These are phyloP conservation scores for Brachionus rubens DNA, from an alignment of 1,140 invertebrate genomes.

Conservation along the genomic window DNA sequence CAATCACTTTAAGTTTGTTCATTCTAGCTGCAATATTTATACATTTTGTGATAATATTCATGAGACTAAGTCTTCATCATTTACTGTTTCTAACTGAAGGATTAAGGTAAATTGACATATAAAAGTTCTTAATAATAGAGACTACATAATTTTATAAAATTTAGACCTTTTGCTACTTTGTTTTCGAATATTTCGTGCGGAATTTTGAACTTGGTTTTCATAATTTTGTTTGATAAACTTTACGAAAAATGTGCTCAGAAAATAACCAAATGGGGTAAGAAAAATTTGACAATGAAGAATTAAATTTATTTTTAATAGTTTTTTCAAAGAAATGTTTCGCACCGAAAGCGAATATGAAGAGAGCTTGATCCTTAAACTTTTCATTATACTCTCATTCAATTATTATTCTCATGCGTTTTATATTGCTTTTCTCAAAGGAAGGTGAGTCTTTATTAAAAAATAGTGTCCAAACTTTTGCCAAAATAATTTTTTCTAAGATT, in stretches of 20 bases:
- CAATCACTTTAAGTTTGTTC: neutral
- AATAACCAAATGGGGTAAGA: conserved; percentile 35
- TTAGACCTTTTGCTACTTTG: conserved; percentile 30
- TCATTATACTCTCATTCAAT: conserved; percentile 94
- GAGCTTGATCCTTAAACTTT: conserved; percentile 91
- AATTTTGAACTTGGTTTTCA: conserved; percentile 35
- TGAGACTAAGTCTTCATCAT: conserved; percentile 22
- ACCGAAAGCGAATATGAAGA: conserved; percentile 98
- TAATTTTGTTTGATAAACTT: conserved; percentile 16
- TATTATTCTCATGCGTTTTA: conserved; percentile 98
- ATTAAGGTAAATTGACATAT: neutral
- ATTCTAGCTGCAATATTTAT: neutral
- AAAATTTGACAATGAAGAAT: neutral
- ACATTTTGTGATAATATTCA: conserved; percentile 12
- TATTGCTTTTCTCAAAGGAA: conserved; percentile 95
- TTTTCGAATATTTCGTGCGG: conserved; percentile 31
- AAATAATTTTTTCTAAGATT: conserved; percentile 12
- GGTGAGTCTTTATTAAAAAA: conserved; percentile 50
- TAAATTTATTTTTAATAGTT: conserved; percentile 54
- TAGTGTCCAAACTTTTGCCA: neutral
- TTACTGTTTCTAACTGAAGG: conserved; percentile 42
- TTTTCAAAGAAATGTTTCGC: conserved; percentile 78
- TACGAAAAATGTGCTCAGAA: conserved; percentile 41
- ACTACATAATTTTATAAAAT: neutral
- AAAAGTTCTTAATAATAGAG: neutral